Percentiles rank a stretch among this genome's conserved stretches.
phyloP scores from a whole-genome alignment of 2,113 vertebrate genomes.

The Prinia subflava region DNA sequence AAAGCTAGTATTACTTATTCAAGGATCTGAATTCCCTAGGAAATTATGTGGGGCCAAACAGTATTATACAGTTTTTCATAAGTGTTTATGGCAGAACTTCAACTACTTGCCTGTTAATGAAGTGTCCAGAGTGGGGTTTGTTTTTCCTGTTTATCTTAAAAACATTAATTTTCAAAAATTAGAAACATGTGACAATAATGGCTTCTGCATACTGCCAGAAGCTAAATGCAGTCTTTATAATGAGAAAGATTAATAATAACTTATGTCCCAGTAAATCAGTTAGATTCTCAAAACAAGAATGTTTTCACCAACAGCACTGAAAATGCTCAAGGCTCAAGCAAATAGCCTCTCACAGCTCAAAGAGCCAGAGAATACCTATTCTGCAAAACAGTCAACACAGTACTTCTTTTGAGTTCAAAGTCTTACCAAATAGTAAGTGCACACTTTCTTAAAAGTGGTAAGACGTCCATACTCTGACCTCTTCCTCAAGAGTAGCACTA shows the following conservation, averaged over 20 bases:
- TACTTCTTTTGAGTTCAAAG: background rate
- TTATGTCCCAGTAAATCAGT: background rate
- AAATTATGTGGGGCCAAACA: conserved; percentile 59
- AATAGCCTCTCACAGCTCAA: background rate
- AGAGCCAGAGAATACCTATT: background rate
- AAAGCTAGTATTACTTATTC: conserved; percentile 58
- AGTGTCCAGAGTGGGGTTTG: conserved; percentile 42
- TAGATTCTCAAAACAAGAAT: background rate
- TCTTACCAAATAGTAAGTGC: background rate
- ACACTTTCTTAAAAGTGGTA: background rate
- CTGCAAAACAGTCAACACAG: background rate
- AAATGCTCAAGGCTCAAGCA: background rate
- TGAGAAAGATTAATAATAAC: conserved; percentile 33
- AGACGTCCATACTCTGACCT: background rate
- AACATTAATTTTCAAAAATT: conserved; percentile 67
- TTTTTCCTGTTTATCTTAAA: conserved; percentile 61
- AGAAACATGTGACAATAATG: conserved; percentile 60
- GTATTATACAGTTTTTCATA: conserved; percentile 54
- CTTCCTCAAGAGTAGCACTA: background rate
- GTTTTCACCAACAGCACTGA: background rate
- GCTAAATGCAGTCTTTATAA: conserved; percentile 30
- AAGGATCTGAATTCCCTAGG: conserved; percentile 65
- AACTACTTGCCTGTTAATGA: conserved; percentile 65
- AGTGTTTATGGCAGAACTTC: conserved; percentile 70
- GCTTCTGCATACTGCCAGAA: conserved; percentile 50